These are phyloP conservation scores for Leptopilina drosophilae DNA, from an alignment of 2,888 invertebrate genomes.

Conservation along the genomic window DNA sequence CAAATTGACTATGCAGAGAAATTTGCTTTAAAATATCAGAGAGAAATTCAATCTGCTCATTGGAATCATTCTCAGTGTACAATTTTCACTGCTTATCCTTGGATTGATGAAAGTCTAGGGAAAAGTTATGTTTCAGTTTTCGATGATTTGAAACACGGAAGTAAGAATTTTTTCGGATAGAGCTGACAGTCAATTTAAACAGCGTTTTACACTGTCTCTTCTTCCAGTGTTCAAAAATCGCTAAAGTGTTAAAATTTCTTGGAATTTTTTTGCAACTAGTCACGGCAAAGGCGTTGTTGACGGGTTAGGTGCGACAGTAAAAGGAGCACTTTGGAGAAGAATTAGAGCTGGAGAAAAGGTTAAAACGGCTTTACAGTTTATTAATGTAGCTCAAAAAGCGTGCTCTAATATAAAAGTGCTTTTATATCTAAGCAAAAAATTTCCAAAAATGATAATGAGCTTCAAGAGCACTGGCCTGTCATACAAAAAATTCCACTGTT, in stretches of 20 bases:
- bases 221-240: not conserved
- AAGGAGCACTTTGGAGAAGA: conserved; percentile 2
- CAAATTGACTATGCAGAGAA: not conserved
- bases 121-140: conserved; percentile 27
- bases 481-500: conserved; percentile 1
- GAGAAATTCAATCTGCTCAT: conserved; percentile 6
- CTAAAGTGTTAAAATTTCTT: not conserved
- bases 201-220: conserved; percentile 4
- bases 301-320: conserved; percentile 23
- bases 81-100: conserved; percentile 33
- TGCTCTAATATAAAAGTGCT: not conserved
- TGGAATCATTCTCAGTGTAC: conserved; percentile 24
- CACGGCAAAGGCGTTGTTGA: conserved; percentile 32
- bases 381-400: conserved; percentile 10
- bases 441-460: not conserved
- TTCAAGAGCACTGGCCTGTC: not conserved
- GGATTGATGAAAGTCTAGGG: conserved; percentile 10
- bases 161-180: conserved; percentile 30
- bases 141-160: conserved; percentile 12
- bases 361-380: not conserved
- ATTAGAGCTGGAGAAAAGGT: not conserved
- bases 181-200: conserved; percentile 35
- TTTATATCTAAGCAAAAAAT: conserved; percentile 8
- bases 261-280: conserved; percentile 12
- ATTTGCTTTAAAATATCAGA: not conserved